These are phyloP conservation scores for Callaeas wilsoni DNA, from an alignment of 2,113 vertebrate genomes.

Conservation along the genomic window DNA sequence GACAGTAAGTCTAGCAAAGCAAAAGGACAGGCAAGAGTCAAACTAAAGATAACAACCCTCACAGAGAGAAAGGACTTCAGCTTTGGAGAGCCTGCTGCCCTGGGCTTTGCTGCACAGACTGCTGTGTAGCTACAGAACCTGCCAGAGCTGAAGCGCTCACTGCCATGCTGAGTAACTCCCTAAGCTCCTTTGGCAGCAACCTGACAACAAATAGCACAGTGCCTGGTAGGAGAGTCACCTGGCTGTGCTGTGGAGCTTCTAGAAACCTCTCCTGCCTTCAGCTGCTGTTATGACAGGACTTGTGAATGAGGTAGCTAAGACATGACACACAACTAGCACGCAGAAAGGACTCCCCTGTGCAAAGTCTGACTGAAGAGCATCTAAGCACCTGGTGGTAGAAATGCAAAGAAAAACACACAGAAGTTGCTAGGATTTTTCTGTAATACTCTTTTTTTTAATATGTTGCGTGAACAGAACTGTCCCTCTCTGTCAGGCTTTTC, in stretches of 20 bases:
- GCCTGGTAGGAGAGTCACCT: not conserved
- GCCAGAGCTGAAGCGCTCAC: not conserved
- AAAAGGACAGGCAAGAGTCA: not conserved
- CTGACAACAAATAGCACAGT: not conserved
- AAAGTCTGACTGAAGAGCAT: not conserved
- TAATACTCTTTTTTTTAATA: not conserved
- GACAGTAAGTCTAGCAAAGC: not conserved
- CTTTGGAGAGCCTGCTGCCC: not conserved
- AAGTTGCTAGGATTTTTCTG: not conserved
- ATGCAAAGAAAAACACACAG: not conserved
- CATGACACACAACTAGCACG: not conserved
- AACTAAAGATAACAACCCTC: not conserved
- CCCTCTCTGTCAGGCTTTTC: not conserved
- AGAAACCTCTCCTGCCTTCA: not conserved
- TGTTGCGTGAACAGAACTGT: not conserved
- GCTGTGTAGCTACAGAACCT: not conserved
- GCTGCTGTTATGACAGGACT: not conserved
- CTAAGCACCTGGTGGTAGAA: not conserved
- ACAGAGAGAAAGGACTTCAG: not conserved
- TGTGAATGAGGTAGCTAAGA: not conserved
- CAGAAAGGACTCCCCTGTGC: not conserved
- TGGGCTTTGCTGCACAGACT: not conserved
- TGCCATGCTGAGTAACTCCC: not conserved
- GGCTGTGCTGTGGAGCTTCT: not conserved
- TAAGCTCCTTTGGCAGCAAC: not conserved